A percentile compares a stretch with the other conserved stretches of the same genome.
Conservation (phyloP, 2,888 invertebrate species). For the Pegoplata infirma region DNA sequence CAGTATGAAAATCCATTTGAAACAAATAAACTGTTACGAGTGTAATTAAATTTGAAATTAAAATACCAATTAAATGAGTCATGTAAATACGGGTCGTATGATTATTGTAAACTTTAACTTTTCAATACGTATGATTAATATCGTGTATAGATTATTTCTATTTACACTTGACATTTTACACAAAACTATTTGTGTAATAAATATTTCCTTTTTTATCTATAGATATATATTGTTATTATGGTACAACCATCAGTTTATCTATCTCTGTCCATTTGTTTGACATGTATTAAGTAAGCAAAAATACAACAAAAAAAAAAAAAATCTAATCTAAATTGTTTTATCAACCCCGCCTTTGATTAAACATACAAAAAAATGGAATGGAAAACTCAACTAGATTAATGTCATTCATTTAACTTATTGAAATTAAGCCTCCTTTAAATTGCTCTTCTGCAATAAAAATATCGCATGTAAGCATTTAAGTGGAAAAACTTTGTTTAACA, state of each 20-base stretch:
- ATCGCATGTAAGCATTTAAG: conserved; percentile 9
- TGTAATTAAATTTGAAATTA: too few relatives aligned
- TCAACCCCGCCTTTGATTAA: neutral
- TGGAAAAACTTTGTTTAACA: neutral
- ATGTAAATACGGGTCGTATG: neutral
- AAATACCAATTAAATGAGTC: too few relatives aligned
- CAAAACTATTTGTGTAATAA: conserved; percentile 5
- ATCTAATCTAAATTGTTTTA: conserved; percentile 8
- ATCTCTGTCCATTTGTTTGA: neutral
- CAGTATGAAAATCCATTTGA: too few relatives aligned
- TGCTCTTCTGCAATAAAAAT: neutral
- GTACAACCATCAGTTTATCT: neutral
- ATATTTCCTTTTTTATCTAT: too few relatives aligned
- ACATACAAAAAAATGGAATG: neutral
- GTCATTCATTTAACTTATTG: conserved; percentile 27
- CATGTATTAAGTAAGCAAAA: conserved; percentile 2
- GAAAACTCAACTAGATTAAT: neutral
- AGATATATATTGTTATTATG: too few relatives aligned
- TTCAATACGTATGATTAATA: neutral
- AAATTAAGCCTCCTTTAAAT: conserved; percentile 24
- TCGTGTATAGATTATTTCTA: neutral
- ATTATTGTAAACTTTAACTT: neutral
- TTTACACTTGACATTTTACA: conserved; percentile 2
- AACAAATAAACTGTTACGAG: too few relatives aligned
- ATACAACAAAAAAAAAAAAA: too few relatives aligned